Conservation (phyloP, 2,888 invertebrate species). For the Drosophila formosana region DNA sequence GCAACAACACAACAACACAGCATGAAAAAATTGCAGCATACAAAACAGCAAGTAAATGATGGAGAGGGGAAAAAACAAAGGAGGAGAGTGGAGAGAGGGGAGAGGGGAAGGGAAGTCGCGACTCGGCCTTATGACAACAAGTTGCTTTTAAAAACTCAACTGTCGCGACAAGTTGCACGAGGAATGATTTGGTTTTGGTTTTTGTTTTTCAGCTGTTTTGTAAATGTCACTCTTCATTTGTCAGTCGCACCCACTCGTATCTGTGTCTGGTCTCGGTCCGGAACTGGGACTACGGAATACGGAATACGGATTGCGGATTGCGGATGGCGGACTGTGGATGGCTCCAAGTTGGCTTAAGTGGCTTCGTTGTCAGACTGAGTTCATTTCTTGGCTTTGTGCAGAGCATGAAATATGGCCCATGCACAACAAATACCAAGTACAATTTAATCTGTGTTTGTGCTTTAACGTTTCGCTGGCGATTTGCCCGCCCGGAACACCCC, state of each 20-base stretch:
- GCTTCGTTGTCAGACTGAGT: conserved; percentile 73
- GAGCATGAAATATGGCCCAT: conserved; percentile 55
- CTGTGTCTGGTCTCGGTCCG: conserved; percentile 16
- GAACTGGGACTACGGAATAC: conserved; percentile 5
- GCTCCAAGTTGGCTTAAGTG: conserved; percentile 70
- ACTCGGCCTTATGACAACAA: conserved; percentile 74
- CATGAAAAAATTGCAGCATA: conserved; percentile 20
- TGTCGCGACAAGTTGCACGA: conserved; percentile 71
- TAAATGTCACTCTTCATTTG: conserved; percentile 84
- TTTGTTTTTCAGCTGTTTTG: conserved; percentile 79
- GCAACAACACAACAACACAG: conserved; percentile 30
- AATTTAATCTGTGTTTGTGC: conserved; percentile 63
- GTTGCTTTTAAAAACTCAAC: conserved; percentile 80
- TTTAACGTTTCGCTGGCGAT: conserved; percentile 52
- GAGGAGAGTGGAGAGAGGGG: not conserved
- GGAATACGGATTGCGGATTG: conserved; percentile 3
- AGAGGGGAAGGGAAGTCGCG: not conserved
- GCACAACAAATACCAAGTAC: conserved; percentile 20
- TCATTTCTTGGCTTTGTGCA: conserved; percentile 53
- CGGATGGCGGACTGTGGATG: not conserved
- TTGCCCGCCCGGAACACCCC: conserved; percentile 21
- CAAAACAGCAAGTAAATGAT: conserved; percentile 13
- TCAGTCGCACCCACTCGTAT: conserved; percentile 63
- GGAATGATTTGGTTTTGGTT: conserved; percentile 73
- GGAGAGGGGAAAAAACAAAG: not conserved